These are phyloP conservation scores for Cherax destructor DNA, from an alignment of 1,140 invertebrate genomes.

Conservation along the genomic window DNA sequence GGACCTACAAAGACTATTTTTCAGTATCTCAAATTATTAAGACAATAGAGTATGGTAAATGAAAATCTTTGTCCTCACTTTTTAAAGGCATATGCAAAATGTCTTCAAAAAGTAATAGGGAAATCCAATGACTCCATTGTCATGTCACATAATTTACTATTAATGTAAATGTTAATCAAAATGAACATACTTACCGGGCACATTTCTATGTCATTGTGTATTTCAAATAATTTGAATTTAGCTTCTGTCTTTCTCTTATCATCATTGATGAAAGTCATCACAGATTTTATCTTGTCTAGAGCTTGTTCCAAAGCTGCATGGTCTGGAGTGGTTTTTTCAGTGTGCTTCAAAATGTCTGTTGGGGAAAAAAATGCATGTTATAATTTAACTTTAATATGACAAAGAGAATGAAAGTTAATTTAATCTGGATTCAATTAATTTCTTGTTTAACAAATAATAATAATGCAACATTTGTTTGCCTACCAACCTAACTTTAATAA, in stretches of 20 bases:
- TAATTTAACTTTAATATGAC: background rate
- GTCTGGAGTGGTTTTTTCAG: constrained; percentile 89
- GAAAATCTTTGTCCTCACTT: too few species aligned
- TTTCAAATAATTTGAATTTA: constrained; percentile 96
- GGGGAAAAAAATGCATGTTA: constrained; percentile 69
- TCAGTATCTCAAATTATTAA: too few species aligned
- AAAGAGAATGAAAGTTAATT: too few species aligned
- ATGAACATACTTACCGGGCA: constrained; percentile 84
- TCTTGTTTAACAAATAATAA: too few species aligned
- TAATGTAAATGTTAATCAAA: background rate
- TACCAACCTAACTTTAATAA: too few species aligned
- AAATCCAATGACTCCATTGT: too few species aligned
- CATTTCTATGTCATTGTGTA: constrained; percentile 98
- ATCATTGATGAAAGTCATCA: constrained; percentile 97
- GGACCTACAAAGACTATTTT: too few species aligned
- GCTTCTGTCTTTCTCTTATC: constrained; percentile 96
- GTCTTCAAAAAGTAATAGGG: too few species aligned
- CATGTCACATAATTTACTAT: background rate
- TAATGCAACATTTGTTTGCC: too few species aligned
- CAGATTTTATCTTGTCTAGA: constrained; percentile 90
- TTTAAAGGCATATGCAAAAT: too few species aligned
- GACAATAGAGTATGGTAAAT: too few species aligned
- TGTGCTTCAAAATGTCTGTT: constrained; percentile 94
- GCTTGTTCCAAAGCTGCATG: constrained; percentile 89
- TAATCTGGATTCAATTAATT: too few species aligned